Conservation (phyloP, 2,113 vertebrate species). For the Chrysemys picta region DNA sequence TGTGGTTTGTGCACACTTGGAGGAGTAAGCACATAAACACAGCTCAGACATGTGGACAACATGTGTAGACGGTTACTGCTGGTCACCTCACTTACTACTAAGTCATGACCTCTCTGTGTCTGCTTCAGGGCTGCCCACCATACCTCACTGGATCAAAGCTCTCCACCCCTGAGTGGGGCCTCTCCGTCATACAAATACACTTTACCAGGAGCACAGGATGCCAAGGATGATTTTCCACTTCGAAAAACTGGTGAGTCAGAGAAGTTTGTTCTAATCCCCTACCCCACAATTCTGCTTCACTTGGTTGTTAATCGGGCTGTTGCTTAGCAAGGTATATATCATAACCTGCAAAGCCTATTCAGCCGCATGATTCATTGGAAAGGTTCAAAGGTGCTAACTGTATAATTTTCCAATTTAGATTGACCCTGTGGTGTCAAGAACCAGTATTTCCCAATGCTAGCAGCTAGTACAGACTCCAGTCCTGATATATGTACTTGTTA, state of each 20-base stretch:
- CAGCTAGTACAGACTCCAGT: neutral
- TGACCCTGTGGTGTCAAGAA: neutral
- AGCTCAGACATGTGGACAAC: constrained; percentile 57
- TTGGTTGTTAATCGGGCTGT: neutral
- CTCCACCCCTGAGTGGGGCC: constrained; percentile 92
- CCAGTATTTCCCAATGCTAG: rapidly evolving
- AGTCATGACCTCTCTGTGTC: constrained; percentile 60
- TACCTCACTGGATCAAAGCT: constrained; percentile 98
- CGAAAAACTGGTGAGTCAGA: constrained; percentile 93
- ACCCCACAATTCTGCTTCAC: neutral
- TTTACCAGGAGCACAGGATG: constrained; percentile 88
- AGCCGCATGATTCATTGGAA: neutral
- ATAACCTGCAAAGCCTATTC: neutral
- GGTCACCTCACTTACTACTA: constrained; percentile 52
- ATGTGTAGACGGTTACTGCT: constrained; percentile 65
- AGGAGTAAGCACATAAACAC: constrained; percentile 62
- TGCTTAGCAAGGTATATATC: neutral
- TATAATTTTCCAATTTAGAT: neutral
- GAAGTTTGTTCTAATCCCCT: neutral
- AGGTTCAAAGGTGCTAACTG: constrained; percentile 11
- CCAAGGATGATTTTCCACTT: constrained; percentile 96
- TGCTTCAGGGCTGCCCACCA: constrained; percentile 93
- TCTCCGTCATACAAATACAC: constrained; percentile 94
- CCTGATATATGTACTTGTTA: neutral
- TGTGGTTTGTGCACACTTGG: constrained; percentile 60